Evolutionary conservation across 1,140 invertebrate genomes (phyloP).

Genomic region (Zaprionus ghesquierei): DNA sequence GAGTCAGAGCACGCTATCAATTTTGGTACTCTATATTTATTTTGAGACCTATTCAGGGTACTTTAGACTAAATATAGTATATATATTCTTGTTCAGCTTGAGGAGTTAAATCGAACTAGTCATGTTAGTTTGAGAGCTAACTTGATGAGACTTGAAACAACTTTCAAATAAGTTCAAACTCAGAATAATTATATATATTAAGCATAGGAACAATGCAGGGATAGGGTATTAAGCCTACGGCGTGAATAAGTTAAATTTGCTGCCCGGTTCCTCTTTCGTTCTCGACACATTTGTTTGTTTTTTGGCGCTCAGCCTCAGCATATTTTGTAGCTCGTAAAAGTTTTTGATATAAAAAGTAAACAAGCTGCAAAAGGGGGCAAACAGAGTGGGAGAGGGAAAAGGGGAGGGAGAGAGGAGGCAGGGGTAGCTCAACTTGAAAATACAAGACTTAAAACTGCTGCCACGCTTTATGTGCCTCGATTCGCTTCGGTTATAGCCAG

Average conservation of each 20-base stretch:
- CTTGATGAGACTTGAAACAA: too few relatives aligned
- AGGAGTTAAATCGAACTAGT: too few relatives aligned
- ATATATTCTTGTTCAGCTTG: too few relatives aligned
- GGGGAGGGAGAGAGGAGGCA: background rate
- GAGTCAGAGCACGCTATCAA: constrained; percentile 63
- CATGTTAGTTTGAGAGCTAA: too few relatives aligned
- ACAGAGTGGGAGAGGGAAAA: background rate
- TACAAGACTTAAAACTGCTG: constrained; percentile 27
- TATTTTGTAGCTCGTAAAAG: constrained; percentile 79
- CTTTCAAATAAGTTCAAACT: too few relatives aligned
- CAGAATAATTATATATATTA: too few relatives aligned
- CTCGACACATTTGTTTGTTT: constrained; percentile 59
- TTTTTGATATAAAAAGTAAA: constrained; percentile 79
- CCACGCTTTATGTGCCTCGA: constrained; percentile 9
- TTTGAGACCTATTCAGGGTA: constrained; percentile 22
- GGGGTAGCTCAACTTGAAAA: background rate
- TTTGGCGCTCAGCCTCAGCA: constrained; percentile 56
- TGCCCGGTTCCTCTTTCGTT: constrained; percentile 2
- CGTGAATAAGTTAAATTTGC: background rate
- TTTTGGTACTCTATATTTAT: constrained; percentile 67
- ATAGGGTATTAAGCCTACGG: background rate
- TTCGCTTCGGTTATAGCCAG: background rate
- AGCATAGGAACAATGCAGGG: too few relatives aligned
- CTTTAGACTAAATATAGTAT: too few relatives aligned
- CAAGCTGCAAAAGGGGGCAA: constrained; percentile 26